Base-by-base conservation (phyloP, 2,888 invertebrate species). In the Helleia helle region DNA sequence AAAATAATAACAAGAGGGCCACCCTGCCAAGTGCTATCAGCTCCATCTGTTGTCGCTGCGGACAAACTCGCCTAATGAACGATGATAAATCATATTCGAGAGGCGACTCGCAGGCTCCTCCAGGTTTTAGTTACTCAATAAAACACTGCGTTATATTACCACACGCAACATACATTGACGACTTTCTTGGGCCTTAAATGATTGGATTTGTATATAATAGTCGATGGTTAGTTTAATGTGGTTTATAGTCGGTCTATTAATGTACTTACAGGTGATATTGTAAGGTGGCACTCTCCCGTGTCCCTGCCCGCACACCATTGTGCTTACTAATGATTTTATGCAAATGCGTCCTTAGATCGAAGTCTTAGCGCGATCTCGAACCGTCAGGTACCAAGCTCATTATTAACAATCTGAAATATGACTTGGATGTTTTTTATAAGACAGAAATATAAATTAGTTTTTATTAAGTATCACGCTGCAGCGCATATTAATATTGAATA, bases 41-140 rank as follows among this genome's bases (percentile, higher is more conserved):
- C 83, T 76, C 83, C 83, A 84, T 84, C 83, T 84, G 83, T 84
- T 84, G 83, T 83, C 83, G 83, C 67, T 76, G 79, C 80, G 83
- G 83, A 84, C 83, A 84, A 84, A 84, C 83, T 84, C 83, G 72
- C 77, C 80, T 84, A 84, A 84, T 84, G 83, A 84, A 84, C 83
- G 83, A 84, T 84, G 83, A 84, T 84, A 83, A 84, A 84, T 84
- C 84, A 84, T 84, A 84, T 83, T 84, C 83, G 83, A 84, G 80
- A 81, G 77, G 76, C 75, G 71, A 76, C 77, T 74, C 64, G 66
- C 61, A 59, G 62, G 68, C 65, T 58, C 60, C 60, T 64, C 69
- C 70, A 58, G 59, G 64, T 61, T 63, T 65, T 69, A 68, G 66
- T 65, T 65, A 54, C 58, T 63, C 60, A 42, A 46, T 49, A 51